Base-by-base conservation (phyloP, 2,888 invertebrate species). In the Microctonus aethiopoides region DNA sequence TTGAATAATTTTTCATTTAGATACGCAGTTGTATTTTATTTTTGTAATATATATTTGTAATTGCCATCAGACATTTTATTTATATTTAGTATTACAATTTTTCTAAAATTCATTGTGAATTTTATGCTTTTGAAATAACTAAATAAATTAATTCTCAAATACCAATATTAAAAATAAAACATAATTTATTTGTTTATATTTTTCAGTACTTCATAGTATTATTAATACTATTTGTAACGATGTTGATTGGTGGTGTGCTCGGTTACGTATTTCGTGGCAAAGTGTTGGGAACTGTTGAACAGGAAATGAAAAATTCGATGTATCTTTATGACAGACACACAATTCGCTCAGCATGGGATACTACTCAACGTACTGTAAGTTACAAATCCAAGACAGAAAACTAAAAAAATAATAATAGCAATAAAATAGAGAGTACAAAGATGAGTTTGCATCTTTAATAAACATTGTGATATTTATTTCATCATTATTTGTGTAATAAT, bases 201-300 rank as follows among this genome's bases (percentile, higher is more conserved):
- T 89, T 91, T 54, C 89, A 96, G 96, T 96, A 96, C 87, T 96
- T 96, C 88, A 93, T 96, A 79, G 90, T 95, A 26, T 90, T 97
- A 63, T 92, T 97, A 83, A 89, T 97, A 77, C 92, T 97, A 78
- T 96, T 97, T 88, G 93, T 97, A 74, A 94, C 94, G 74, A 93
- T 97, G 92, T 88, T 97, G 75, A 93, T 97, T 72, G 96, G 96
- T 41, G 97, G 96, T 54, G 94, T 97, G 74, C 89, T 97, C 68
- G 95, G 95, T 66, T 96, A 95, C 85, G 95, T 97, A 62, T 97
- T 96, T 88, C 90, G 95, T 56, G 93, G 93, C 82, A 94, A 96
- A 87, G 94, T 97, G 36, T 87, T 91, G 65, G 90, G 90, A 56
- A 92, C 93, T 0, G 89, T 95, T 86, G 91, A 93, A 81, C 91